Evolutionary conservation across 2,113 vertebrate species (phyloP).

Genomic region (Pluvialis apricaria): DNA sequence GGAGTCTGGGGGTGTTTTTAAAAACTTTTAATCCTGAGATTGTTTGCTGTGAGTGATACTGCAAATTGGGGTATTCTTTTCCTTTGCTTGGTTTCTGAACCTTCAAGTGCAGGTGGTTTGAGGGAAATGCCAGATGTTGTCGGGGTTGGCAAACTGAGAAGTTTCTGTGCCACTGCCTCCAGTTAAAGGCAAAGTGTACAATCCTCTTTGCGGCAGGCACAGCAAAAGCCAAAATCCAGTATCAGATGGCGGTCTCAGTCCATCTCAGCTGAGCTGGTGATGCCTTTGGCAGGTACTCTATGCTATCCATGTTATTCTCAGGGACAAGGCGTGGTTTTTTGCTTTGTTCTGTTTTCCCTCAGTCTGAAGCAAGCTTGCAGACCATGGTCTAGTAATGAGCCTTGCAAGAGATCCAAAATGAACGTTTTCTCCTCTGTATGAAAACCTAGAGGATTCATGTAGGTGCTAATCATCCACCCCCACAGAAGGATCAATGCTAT

Average conservation of each 20-base stretch:
- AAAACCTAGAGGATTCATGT: neutral
- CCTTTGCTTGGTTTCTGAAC: neutral
- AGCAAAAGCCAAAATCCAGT: neutral
- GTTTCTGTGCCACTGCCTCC: neutral
- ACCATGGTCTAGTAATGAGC: neutral
- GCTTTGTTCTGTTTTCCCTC: neutral
- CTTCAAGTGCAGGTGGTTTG: neutral
- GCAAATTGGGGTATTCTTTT: neutral
- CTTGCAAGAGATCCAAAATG: neutral
- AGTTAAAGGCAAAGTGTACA: neutral
- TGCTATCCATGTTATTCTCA: neutral
- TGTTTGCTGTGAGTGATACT: neutral
- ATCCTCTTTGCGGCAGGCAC: neutral
- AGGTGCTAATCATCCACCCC: rapidly evolving
- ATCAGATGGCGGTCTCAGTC: neutral
- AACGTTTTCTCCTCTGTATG: neutral
- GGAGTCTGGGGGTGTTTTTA: neutral
- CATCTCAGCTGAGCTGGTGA: neutral
- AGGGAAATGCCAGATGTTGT: neutral
- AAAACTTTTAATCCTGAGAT: neutral
- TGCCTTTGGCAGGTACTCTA: neutral
- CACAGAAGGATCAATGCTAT: neutral
- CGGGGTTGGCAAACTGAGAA: neutral
- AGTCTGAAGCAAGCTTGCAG: neutral
- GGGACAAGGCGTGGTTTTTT: neutral